Conservation (phyloP, 2,888 invertebrate species). For the Drosophila ustulata region DNA sequence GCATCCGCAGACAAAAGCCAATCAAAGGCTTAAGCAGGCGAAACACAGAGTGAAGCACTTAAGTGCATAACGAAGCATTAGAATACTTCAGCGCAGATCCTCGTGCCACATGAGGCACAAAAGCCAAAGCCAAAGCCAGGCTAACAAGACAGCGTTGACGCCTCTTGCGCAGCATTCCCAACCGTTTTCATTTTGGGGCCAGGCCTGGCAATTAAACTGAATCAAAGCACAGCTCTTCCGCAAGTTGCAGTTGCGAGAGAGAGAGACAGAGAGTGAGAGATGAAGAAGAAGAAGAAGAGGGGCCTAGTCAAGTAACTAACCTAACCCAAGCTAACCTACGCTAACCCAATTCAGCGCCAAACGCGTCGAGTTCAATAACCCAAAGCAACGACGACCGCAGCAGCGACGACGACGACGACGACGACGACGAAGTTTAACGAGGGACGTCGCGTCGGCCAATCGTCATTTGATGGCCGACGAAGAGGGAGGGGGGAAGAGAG, state of each 20-base stretch:
- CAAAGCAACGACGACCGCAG: conserved; percentile 26
- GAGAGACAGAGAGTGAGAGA: conserved; percentile 24
- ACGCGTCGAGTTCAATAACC: conserved; percentile 71
- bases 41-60: neutral
- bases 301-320: conserved; percentile 45
- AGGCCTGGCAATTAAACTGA: conserved; percentile 58
- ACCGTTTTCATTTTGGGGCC: conserved; percentile 9
- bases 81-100: conserved; percentile 16
- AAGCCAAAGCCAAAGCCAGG: neutral
- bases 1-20: neutral
- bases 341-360: conserved; percentile 75
- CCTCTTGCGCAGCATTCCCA: neutral
- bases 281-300: conserved; percentile 29
- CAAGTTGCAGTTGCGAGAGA: conserved; percentile 41
- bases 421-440: conserved; percentile 16
- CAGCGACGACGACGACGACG: neutral
- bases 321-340: conserved; percentile 71
- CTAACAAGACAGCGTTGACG: conserved; percentile 7
- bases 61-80: conserved; percentile 17
- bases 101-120: conserved; percentile 6
- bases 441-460: conserved; percentile 31
- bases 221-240: conserved; percentile 52
- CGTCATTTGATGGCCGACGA: conserved; percentile 38
- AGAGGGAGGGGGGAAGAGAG: neutral
- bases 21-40: conserved; percentile 10